Base-by-base conservation (phyloP, 23 tunicate genomes). In the Clavelina lepadiformis region DNA sequence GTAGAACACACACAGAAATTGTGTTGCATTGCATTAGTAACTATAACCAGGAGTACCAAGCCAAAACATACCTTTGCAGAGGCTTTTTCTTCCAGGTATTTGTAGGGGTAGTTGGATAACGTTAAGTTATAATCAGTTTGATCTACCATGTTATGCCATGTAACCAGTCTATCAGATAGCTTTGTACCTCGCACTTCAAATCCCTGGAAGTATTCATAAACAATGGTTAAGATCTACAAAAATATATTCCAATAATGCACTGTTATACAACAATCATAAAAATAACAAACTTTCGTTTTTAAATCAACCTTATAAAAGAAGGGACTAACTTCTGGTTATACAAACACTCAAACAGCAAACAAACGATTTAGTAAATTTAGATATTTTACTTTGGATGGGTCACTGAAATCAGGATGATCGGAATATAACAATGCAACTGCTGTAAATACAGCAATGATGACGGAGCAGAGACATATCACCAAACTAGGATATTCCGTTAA, bases 121-220 rank as follows among this genome's bases (percentile, higher is more conserved):
- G 79, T 83, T 46, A 47, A 51, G 20, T 65, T 61, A 59, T 66
- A 75, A 0, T 77, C 91, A 21, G 91, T 83, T 28, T 83, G 54
- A 33, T 83, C 65, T 1, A 69, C 29, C 69, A 83, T 28, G 38
- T 83, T 83, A 7, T 58, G 63, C 91, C 91, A 83, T 5, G 91
- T 68, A 2, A 83, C 77, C 24, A 83, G 62, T 49, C 71, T 67
- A 61, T 75, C 72, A 0, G 91, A 55, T 5, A 83, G 74, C 5
- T 61, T 63, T 3, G 72, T 68, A 2, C 82, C 82, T 35, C 91
- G 58, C 0, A 83, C 91, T 50, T 83, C 91, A 68, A 83, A 83
- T 28, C 91, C 91, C 91, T 83, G 61, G 22, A 63, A n/a, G n/a
- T n/a, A n/a, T n/a, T n/a, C n/a, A n/a, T n/a, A n/a, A n/a, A n/a